Evolutionary conservation across 2,113 vertebrate species (phyloP), one percentile per base, ranked within the genome.

Genomic region (Jacana jacana): DNA sequence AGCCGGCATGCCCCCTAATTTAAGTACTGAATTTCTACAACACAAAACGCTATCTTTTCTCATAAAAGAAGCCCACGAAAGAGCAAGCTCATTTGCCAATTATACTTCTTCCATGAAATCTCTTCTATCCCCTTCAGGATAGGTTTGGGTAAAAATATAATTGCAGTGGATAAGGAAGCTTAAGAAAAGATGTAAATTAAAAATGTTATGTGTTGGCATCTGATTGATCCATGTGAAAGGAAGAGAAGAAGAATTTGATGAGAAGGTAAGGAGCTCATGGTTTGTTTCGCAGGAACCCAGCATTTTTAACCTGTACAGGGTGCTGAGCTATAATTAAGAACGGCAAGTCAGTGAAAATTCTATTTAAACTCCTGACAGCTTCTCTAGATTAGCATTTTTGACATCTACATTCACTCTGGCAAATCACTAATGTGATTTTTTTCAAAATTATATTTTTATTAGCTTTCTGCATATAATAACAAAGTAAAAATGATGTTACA

Each of bases 281-380:
- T 52, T 93, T 90, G 55, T 94, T 96, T 94, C 72, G 78, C 95
- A 97, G 93, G 52, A 96, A 94, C 65, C 93, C 52, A 8, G 91
- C 48, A 51, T 85, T 96, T 95, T 97, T 97, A 97, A 97, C 88
- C 91, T 97, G 90, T 96, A n/a, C 95, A 69, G 96, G 90, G 96
- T 88, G 61, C 55, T 97, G 95, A 97, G 90, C 78, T 97, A 96
- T 95, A 97, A 97, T 97, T 98, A 97, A 95, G 85, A 97, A 93
- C 11, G 19, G 91, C 76, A 93, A 96, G 83, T 88, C 93, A 96
- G 71, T 81, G 83, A 97, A 97, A 98, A 98, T 97, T 95, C 73
- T 96, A 96, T 96, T 97, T 97, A 96, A 97, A 96, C 88, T 65
- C 86, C 89, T 97, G 96, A 96, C 91, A 97, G 91, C 91, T 97